A percentile compares a stretch with the other conserved stretches of the same genome.
These are phyloP conservation scores for Lypha dubia DNA, from an alignment of 2,888 invertebrate genomes.

Conservation along the genomic window DNA sequence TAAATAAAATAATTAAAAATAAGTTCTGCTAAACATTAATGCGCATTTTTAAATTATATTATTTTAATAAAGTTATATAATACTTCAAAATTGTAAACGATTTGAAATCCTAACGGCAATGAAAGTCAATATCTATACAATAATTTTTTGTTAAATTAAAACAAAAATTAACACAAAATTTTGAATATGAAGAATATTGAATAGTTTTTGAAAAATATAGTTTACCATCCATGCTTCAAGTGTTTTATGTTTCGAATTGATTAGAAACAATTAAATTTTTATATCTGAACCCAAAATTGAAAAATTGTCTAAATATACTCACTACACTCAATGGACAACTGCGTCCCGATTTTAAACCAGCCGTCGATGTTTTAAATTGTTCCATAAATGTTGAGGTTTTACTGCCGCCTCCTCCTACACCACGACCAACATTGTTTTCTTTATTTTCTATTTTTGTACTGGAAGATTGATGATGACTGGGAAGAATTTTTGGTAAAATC, in stretches of 20 bases:
- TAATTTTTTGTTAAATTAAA: no score
- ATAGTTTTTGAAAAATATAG: no score
- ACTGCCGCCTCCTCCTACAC: neutral
- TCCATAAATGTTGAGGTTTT: slow-evolving; percentile 48
- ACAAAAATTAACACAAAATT: no score
- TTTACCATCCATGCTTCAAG: no score
- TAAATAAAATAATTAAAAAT: neutral
- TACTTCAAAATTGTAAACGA: no score
- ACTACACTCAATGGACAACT: slow-evolving; percentile 82
- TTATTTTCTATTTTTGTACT: slow-evolving; percentile 61
- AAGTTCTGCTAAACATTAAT: neutral
- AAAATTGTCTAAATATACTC: slow-evolving; percentile 75
- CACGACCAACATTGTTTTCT: slow-evolving; percentile 45
- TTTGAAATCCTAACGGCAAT: no score
- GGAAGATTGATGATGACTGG: slow-evolving; percentile 72
- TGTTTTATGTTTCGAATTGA: no score
- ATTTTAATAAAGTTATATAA: no score
- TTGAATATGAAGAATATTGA: no score
- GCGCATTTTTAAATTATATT: neutral
- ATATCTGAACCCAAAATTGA: no score
- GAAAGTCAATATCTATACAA: no score
- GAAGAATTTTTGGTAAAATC: slow-evolving; percentile 80
- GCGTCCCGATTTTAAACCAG: slow-evolving; percentile 74
- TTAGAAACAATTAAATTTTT: no score
- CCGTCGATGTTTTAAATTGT: slow-evolving; percentile 53